Base-by-base conservation (phyloP, 2,888 invertebrate species). In the Autographa gamma region DNA sequence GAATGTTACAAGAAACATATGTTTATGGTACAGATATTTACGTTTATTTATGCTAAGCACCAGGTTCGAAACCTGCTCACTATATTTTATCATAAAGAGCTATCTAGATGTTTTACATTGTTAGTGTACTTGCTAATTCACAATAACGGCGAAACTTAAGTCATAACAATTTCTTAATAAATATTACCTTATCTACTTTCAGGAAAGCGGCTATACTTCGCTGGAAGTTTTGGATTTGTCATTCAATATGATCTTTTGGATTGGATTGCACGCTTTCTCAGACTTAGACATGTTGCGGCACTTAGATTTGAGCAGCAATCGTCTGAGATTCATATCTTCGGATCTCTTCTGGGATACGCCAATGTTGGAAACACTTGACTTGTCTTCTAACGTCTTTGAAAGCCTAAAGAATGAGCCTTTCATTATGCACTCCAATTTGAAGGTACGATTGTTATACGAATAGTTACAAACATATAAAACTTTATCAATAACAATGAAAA, bases 341-440 rank as follows among this genome's bases (percentile, higher is more conserved):
- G 96, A 96, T 74, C 88, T 97, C 69, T 96, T 97, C 81, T 96
- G 96, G 90, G 93, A 96, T 52, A 96, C 97, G 19, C 91, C 92
- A 2, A 89, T 93, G 25, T 88, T 97, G 9, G 88, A 93, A 31
- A 93, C 93, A 61, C 88, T 97, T 0, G 97, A 97, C 85, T 88
- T 97, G 68, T 96, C 96, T 59, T 96, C 96, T 16, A 97, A 97
- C 85, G 96, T 97, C 69, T 96, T 97, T 76, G 96, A 96, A 84
- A 89, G 91, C 0, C 84, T 97, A 1, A 93, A 93, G 72, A 94
- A 96, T 83, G 96, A 96, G 73, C 96, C 97, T 0, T 90, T 96
- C 67, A 74, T 97, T n/a, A 95, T 95, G 85, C 96, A 97, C 82
- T 86, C 87, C 1, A 93, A 96, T 71, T 86, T 96, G 58, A 92